Percentiles rank a stretch among this genome's conserved stretches.
Conservation (phyloP, 2,113 vertebrate species). For the Podarcis raffonei region DNA sequence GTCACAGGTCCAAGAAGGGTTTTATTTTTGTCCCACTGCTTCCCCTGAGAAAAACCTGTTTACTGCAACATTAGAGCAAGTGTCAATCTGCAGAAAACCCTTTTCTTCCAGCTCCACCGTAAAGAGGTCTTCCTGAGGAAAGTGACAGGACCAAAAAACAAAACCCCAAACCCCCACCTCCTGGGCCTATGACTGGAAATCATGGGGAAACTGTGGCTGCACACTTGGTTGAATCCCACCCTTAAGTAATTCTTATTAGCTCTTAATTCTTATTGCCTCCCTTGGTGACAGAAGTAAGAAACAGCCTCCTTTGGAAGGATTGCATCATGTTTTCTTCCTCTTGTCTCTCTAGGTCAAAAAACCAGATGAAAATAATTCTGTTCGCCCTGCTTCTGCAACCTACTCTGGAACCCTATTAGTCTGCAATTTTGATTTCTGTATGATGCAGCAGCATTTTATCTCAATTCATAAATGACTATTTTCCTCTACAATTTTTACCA, state of each 20-base stretch:
- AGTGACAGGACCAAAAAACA: background rate
- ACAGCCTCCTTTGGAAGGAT: slow-evolving; percentile 50
- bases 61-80: no score
- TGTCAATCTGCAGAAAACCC: no score
- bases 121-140: no score
- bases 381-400: slow-evolving; percentile 25
- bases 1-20: no score
- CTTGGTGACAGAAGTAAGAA: slow-evolving; percentile 47
- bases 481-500: background rate
- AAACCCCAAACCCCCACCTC: no score
- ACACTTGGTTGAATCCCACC: no score
- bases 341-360: slow-evolving; percentile 53
- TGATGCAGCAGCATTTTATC: background rate
- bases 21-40: no score
- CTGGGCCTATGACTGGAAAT: no score
- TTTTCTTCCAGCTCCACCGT: no score
- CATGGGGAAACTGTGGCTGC: no score
- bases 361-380: slow-evolving; percentile 56
- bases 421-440: background rate
- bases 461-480: slow-evolving; percentile 14
- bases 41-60: no score
- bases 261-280: slow-evolving; percentile 53
- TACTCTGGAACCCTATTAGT: slow-evolving; percentile 34
- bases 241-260: slow-evolving; percentile 21
- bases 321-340: slow-evolving; percentile 45